phyloP scores from a whole-genome alignment of 2,797 vertebrate genomes.

The Clarias platycephalus region DNA sequence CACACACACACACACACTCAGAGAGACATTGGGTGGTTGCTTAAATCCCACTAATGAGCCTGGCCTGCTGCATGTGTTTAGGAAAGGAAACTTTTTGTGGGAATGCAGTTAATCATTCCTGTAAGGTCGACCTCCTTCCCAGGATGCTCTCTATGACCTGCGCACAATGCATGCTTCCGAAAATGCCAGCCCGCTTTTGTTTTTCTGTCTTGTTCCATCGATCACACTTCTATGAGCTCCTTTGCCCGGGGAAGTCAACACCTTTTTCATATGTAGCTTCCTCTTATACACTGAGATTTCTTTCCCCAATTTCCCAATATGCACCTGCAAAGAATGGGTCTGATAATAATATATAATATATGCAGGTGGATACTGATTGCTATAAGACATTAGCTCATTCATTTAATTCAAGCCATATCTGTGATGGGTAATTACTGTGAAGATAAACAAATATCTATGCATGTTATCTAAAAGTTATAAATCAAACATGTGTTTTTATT shows the following conservation, averaged over 20 bases:
- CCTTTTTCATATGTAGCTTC: constrained; percentile 53
- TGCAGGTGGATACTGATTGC: background rate
- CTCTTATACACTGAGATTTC: constrained; percentile 13
- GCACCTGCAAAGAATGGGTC: background rate
- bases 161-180: constrained; percentile 69
- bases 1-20: constrained; percentile 65
- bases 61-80: constrained; percentile 66
- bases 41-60: constrained; percentile 50
- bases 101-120: constrained; percentile 71
- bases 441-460: background rate
- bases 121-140: constrained; percentile 68
- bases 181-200: constrained; percentile 60
- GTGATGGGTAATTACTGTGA: background rate
- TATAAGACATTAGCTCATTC: background rate
- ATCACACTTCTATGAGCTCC: constrained; percentile 62
- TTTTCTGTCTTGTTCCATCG: constrained; percentile 66
- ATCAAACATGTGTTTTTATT: background rate
- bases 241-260: constrained; percentile 57
- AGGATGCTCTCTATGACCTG: constrained; percentile 68
- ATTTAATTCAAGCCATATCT: background rate
- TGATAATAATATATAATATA: background rate
- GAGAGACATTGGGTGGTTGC: background rate
- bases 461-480: background rate
- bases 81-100: constrained; percentile 73
- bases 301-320: background rate